Conservation (phyloP, 2,888 invertebrate species). For the Apomyelois bistriatella region DNA sequence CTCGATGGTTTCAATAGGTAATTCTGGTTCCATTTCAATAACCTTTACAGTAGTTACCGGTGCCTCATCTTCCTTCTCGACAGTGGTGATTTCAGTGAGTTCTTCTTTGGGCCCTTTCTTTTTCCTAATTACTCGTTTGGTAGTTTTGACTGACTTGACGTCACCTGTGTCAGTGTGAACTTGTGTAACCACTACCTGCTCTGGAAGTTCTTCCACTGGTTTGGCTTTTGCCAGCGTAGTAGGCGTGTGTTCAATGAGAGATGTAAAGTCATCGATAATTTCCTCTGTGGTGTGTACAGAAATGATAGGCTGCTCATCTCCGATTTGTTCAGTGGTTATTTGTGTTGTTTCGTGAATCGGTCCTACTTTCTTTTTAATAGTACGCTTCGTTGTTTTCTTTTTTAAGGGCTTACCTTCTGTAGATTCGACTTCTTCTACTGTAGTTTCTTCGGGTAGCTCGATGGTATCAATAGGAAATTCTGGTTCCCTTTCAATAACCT, state of each 20-base stretch:
- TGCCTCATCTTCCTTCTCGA: conserved; percentile 29
- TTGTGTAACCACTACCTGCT: conserved; percentile 28
- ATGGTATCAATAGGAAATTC: conserved; percentile 21
- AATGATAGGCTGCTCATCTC: conserved; percentile 48
- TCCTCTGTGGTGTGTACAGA: conserved; percentile 41
- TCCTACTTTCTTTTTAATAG: conserved; percentile 33
- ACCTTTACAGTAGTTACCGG: conserved; percentile 28
- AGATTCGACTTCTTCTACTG: conserved; percentile 43
- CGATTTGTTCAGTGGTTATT: conserved; percentile 39
- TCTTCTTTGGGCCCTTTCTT: conserved; percentile 53
- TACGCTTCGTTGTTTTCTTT: conserved; percentile 40
- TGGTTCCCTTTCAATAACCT: background rate
- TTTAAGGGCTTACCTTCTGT: conserved; percentile 29
- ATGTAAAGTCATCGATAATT: conserved; percentile 24
- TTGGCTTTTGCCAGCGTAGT: conserved; percentile 17
- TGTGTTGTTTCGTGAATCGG: conserved; percentile 49
- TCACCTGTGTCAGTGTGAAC: conserved; percentile 23
- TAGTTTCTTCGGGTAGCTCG: conserved; percentile 30
- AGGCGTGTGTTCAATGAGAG: conserved; percentile 23
- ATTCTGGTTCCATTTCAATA: conserved; percentile 25
- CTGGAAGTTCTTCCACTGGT: conserved; percentile 26
- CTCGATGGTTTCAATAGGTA: conserved; percentile 26
- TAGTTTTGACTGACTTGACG: conserved; percentile 23
- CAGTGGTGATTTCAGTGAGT: conserved; percentile 59
- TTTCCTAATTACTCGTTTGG: conserved; percentile 29